Evolutionary conservation across 2,888 invertebrate species (phyloP), one percentile per base, ranked within the genome.

Genomic region (Hypomecis atomaria): DNA sequence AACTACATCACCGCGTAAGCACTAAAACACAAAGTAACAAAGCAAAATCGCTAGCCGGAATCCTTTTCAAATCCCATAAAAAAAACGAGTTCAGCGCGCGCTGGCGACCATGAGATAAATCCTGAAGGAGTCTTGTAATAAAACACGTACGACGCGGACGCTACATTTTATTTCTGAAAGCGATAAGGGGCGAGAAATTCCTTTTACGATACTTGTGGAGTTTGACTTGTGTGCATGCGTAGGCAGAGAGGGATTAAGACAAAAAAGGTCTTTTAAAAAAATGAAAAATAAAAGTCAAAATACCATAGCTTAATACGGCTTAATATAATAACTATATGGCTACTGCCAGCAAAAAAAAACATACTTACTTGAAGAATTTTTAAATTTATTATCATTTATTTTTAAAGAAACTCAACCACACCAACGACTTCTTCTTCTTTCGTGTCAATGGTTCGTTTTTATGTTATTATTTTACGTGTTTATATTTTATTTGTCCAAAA

Each of bases 151-250:
- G 87, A 84, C 78, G 87, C 83, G 83, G 78, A 83, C 86, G 89
- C 87, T 89, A 90, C 91, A 90, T 92, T 91, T 92, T 92, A 92
- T 92, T 92, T 91, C 89, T 85, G 87, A 88, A 90, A 88, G 90
- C 90, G 91, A 92, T 92, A 92, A 91, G 91, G 87, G 88, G 86
- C 86, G 86, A 88, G 90, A 90, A 89, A 90, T 90, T 91, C 88
- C 87, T 89, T 92, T 90, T 89, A 91, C 91, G 89, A 87, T 87
- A 86, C 87, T 83, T 84, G 84, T 75, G 83, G 85, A 82, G 81
- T 82, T 76, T 66, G 78, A 78, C 79, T 74, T 77, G 73, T 77
- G 80, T 77, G 80, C 53, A 43, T 36, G 59, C 36, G 64, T 49
- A 50, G 47, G 10, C 43, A 58, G 53, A 42, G 62, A 38, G 50